Conservation (phyloP, 1,140 invertebrate species). For the Melanaphis sacchari region DNA sequence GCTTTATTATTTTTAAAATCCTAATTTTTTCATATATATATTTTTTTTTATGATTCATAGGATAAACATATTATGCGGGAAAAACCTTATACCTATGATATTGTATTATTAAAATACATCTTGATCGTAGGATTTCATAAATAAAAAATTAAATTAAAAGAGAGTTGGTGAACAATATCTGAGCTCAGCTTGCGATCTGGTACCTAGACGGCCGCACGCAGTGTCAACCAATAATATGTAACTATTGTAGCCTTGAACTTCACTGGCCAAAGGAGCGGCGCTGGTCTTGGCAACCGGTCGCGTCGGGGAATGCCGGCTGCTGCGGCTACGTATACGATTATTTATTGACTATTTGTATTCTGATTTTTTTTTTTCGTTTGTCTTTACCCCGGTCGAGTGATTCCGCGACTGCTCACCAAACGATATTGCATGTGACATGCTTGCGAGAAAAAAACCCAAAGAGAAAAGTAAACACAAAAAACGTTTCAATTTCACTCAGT, state of each 20-base stretch:
- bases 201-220: not conserved
- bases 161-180: not conserved
- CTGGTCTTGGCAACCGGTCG: slow-evolving; percentile 16
- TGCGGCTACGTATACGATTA: not conserved
- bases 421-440: not conserved
- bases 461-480: not conserved
- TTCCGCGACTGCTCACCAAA: not conserved
- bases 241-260: not conserved
- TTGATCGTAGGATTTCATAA: not conserved
- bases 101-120: not conserved
- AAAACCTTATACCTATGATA: no score
- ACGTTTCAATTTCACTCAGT: slow-evolving; percentile 14
- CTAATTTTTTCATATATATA: no score
- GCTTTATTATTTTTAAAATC: no score
- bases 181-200: not conserved
- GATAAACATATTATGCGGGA: no score
- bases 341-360: not conserved
- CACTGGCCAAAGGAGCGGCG: not conserved
- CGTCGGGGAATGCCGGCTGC: slow-evolving; percentile 13
- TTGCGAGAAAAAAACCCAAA: not conserved
- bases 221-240: not conserved
- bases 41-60: no score
- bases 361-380: not conserved
- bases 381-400: not conserved
- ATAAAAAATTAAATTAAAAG: not conserved